Base-by-base conservation (phyloP, 2,888 invertebrate species). In the Scaptomyza caliginosa region DNA sequence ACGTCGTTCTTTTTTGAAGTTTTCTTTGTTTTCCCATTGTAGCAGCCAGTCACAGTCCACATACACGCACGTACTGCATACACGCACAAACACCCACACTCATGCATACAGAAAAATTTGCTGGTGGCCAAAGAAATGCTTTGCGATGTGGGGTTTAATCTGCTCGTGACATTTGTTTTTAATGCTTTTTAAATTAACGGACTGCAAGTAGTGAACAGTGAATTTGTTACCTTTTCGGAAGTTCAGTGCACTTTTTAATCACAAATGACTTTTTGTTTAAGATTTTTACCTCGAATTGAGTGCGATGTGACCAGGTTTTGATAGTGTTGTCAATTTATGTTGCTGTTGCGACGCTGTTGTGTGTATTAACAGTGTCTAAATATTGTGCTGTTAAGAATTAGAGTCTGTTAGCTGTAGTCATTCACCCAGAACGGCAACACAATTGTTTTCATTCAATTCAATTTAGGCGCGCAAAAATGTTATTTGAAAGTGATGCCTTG, bases 1-100 rank as follows among this genome's bases (percentile, higher is more conserved):
- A 82, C 87, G 85, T 81, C 87, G 86, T 76, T 68, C 74, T 67
- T 82, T 80, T 81, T 77, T 82, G 66, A 78, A 83, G 84, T 88
- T 88, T 86, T 87, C 87, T 88, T 86, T 86, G 88, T 86, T 88
- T 86, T 88, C 87, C 85, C 66, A 62, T 70, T 60, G 57, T 69
- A 79, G 39, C 52, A 66, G 58, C 58, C 86, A 86, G 74, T 77
- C 74, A 74, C 80, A 75, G 67, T 75, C 64, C 55, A 67, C 67
- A 78, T 67, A 71, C 49, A 74, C 67, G 62, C 58, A 59, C 43
- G 17, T 42, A 48, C 46, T 66, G 62, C 58, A 59, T 39, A 13
- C 46, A 48, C 46, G 42, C 58, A 58, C 60, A 59, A 38, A 50
- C 67, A 39, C 54, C 60, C 75, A 75, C 68, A 69, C 63, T 70